Evolutionary conservation across 2,888 invertebrate species (phyloP).

Genomic region (Anticlea derivata): DNA sequence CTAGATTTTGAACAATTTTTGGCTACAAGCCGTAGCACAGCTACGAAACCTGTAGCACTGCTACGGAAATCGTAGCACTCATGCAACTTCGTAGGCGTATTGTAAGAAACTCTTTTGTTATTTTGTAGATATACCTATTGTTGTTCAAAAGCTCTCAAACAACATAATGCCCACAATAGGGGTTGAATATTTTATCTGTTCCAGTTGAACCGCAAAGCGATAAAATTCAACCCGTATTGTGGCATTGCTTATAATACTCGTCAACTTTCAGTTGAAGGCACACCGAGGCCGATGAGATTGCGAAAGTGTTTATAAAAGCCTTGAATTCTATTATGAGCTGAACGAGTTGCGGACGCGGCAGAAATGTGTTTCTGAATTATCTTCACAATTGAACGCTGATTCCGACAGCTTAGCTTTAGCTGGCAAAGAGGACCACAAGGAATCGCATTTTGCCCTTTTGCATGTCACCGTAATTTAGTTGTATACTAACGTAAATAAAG

Average conservation of each 20-base stretch:
- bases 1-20: not conserved
- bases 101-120: not conserved
- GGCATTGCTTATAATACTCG: conserved; percentile 5
- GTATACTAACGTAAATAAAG: not conserved
- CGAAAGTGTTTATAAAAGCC: conserved; percentile 24
- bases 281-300: conserved; percentile 20
- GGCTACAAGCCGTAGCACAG: conserved; percentile 8
- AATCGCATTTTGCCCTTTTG: no score
- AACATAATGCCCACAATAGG: no score
- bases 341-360: conserved; percentile 20
- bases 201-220: conserved; percentile 3
- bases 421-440: not conserved
- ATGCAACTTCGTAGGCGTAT: conserved; percentile 1
- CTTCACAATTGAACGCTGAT: conserved; percentile 31
- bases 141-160: conserved; percentile 2
- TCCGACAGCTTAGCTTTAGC: conserved; percentile 1
- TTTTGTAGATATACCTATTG: not conserved
- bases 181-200: no score
- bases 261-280: conserved; percentile 19
- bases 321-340: conserved; percentile 35
- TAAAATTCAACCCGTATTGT: conserved; percentile 15
- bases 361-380: conserved; percentile 36
- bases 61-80: conserved; percentile 10
- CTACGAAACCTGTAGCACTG: conserved; percentile 13
- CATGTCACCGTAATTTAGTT: no score